These are phyloP conservation scores for Saccopteryx leptura DNA, from an alignment of 2,113 vertebrate genomes.

Conservation along the genomic window DNA sequence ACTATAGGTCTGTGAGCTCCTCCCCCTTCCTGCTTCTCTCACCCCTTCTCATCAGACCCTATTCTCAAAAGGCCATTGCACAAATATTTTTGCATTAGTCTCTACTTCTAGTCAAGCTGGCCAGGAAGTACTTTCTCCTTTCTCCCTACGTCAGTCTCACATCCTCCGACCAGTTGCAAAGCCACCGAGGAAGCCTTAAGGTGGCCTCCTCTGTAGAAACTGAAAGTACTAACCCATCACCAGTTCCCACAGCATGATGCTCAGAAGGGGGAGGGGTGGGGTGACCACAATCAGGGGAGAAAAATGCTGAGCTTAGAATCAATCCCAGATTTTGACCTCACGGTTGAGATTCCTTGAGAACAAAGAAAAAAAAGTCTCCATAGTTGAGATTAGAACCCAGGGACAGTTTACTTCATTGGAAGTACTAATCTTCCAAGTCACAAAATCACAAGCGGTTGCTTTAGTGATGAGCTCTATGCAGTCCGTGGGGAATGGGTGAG, in stretches of 20 bases:
- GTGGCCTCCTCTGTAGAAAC: not conserved
- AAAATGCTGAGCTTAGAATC: not conserved
- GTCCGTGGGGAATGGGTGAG: not conserved
- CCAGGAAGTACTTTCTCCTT: not conserved
- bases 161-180: not conserved
- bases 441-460: not conserved
- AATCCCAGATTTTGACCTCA: not conserved
- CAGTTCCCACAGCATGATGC: not conserved
- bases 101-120: not conserved
- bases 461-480: not conserved
- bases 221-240: not conserved
- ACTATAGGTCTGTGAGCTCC: not conserved
- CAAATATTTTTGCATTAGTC: not conserved
- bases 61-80: not conserved
- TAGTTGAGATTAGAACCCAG: not conserved
- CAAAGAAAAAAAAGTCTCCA: not conserved
- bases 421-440: not conserved
- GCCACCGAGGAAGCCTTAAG: not conserved
- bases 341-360: not conserved
- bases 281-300: not conserved
- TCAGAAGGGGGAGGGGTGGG: not conserved
- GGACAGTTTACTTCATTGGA: not conserved
- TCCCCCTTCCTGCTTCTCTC: not conserved
- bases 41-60: not conserved
- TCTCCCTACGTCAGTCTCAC: not conserved